A percentile compares a stretch with the other conserved stretches of the same genome.
These are phyloP conservation scores for Podocnemis expansa DNA, from an alignment of 2,113 vertebrate genomes.

Conservation along the genomic window DNA sequence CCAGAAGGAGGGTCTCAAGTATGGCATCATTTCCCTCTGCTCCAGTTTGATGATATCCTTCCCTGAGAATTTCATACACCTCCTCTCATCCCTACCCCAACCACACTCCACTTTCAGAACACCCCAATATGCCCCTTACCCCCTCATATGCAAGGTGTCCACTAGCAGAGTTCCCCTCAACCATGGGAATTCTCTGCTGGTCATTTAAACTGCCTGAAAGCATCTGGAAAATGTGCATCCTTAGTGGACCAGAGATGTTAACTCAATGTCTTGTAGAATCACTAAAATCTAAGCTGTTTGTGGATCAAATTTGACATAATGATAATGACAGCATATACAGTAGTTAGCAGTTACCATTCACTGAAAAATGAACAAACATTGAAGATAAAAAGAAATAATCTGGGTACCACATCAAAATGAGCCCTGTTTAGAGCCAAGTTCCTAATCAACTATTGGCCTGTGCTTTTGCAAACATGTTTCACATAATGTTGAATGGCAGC, in stretches of 20 bases:
- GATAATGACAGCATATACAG: neutral
- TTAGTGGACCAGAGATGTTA: neutral
- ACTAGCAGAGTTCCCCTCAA: neutral
- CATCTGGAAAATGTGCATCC: neutral
- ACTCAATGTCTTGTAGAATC: neutral
- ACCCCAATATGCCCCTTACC: neutral
- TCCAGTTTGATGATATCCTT: too few relatives aligned
- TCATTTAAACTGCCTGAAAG: neutral
- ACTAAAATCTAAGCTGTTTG: neutral
- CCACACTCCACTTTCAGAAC: too few relatives aligned
- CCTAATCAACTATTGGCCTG: constrained; percentile 24
- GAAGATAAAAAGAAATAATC: constrained; percentile 54
- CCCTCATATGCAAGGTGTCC: neutral
- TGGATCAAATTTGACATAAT: neutral
- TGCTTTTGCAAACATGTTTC: constrained; percentile 46
- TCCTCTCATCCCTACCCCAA: too few relatives aligned
- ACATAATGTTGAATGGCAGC: constrained; percentile 50
- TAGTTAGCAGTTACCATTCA: neutral
- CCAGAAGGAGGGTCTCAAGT: too few relatives aligned
- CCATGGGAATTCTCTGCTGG: neutral
- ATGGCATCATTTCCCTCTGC: too few relatives aligned
- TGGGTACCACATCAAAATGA: constrained; percentile 50
- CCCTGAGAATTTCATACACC: too few relatives aligned
- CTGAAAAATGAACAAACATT: constrained; percentile 34
- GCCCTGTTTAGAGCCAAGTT: constrained; percentile 43